Evolutionary conservation across 2,113 vertebrate genomes (phyloP).

Genomic region (Elanus axillaris): DNA sequence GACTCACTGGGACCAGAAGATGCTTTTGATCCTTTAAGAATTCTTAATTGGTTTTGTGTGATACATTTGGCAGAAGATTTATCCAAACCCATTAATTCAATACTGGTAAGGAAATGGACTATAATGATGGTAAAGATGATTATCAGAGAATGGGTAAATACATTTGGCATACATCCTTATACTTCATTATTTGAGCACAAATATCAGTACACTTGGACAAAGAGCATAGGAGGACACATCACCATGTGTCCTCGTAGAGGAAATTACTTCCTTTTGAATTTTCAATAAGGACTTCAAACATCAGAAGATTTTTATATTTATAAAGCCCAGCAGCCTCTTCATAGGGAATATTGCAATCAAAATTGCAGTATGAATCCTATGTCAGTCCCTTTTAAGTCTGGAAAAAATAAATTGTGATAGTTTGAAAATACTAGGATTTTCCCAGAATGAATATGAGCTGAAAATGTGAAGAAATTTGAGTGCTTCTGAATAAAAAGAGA

Average conservation of each 20-base stretch:
- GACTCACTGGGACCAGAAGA: conserved; percentile 29
- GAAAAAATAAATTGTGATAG: background rate
- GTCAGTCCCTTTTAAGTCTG: background rate
- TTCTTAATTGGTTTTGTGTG: conserved; percentile 61
- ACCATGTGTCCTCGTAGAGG: background rate
- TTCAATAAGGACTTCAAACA: background rate
- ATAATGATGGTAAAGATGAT: conserved; percentile 55
- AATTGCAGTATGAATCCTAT: background rate
- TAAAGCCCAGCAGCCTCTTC: background rate
- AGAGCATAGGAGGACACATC: background rate
- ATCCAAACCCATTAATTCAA: conserved; percentile 63
- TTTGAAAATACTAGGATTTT: background rate
- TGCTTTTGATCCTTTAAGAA: conserved; percentile 52
- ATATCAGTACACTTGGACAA: background rate
- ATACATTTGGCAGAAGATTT: conserved; percentile 65
- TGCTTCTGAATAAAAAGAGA: background rate
- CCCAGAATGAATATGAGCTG: background rate
- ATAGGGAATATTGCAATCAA: background rate
- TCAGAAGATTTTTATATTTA: background rate
- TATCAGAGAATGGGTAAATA: conserved; percentile 58
- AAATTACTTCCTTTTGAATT: conserved; percentile 10
- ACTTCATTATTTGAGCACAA: conserved; percentile 39
- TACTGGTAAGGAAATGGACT: conserved; percentile 65
- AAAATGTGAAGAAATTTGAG: background rate
- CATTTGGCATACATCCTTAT: conserved; percentile 54